phyloP scores from a whole-genome alignment of 2,797 vertebrate genomes.

The Pseudocheirus occidentalis region DNA sequence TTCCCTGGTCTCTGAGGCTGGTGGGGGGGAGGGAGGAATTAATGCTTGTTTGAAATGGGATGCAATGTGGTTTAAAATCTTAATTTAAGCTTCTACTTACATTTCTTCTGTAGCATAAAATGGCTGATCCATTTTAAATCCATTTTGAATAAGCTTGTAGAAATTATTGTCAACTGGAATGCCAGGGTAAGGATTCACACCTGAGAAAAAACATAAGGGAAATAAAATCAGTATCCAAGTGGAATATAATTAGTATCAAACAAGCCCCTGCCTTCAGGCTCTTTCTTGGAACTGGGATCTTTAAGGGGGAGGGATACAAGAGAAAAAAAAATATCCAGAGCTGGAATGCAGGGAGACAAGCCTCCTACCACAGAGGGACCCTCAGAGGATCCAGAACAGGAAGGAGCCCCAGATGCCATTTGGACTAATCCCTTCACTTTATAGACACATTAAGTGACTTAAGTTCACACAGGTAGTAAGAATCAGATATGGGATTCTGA shows the following conservation, averaged over 20 bases:
- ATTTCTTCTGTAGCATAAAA: conserved; percentile 92
- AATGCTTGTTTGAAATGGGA: neutral
- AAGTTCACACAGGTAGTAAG: neutral
- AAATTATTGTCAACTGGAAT: conserved; percentile 92
- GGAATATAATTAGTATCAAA: neutral
- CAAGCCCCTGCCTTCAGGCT: neutral
- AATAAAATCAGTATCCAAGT: neutral
- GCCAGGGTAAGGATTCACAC: conserved; percentile 96
- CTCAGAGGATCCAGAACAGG: neutral
- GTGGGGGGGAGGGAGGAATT: neutral
- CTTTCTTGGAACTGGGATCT: neutral
- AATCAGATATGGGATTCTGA: neutral
- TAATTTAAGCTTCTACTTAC: conserved; percentile 83
- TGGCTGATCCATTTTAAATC: conserved; percentile 96
- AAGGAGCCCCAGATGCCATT: neutral
- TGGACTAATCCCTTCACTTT: neutral
- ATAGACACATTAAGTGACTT: neutral
- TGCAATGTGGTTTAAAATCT: neutral
- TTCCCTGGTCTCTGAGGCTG: neutral
- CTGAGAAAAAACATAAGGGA: conserved; percentile 79
- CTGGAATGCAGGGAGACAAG: neutral
- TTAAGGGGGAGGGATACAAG: neutral
- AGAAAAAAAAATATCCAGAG: neutral
- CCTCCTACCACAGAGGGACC: neutral
- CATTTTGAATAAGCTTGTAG: conserved; percentile 93